Base-by-base conservation (phyloP, 2,797 vertebrate species). In the Hydrolagus colliei region DNA sequence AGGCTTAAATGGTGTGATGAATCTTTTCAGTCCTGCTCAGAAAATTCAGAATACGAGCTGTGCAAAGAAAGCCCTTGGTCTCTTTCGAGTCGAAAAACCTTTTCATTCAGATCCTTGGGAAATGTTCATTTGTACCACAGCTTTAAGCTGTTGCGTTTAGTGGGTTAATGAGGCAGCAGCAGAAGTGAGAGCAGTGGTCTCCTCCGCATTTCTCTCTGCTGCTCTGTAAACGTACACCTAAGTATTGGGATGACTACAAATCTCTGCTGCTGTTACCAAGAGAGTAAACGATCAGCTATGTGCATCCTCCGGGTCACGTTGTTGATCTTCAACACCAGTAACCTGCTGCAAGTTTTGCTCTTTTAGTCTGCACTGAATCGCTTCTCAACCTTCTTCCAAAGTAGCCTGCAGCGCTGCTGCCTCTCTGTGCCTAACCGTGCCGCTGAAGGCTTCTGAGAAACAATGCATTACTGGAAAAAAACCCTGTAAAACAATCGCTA, bases 401-500 rank as follows among this genome's bases (percentile, higher is more conserved):
- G 71, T 71, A 32, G 41, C 27, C 16, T 76, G 74, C 59, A 71
- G 16, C 18, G 68, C 68, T 87, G 78, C 13, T 77, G 67, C 88
- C 88, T 86, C 77, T 87, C 74, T 87, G 61, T 82, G 76, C 85
- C 87, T 88, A 87, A 86, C 87, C 90, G 86, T 87, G 87, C 87
- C 89, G 89, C 20, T 82, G 71, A 79, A 90, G 87, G 86, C 85
- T 88, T 90, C 12, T 86, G 89, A 88, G 89, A 74, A 88, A 85
- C 86, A 88, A 87, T 89, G 92, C 91, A 86, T 89, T 89, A 89
- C 88, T 93, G 91, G 91, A 89, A 52, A 52, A 52, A 52, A 52
- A 3, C 91, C 89, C 89, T 88, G 86, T 90, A 92, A 92, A 90
- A 89, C 86, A 88, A 86, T 86, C 91, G 91, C 91, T 91, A 87